Base-by-base conservation (phyloP, 2,113 vertebrate genomes). In the Scomber scombrus region DNA sequence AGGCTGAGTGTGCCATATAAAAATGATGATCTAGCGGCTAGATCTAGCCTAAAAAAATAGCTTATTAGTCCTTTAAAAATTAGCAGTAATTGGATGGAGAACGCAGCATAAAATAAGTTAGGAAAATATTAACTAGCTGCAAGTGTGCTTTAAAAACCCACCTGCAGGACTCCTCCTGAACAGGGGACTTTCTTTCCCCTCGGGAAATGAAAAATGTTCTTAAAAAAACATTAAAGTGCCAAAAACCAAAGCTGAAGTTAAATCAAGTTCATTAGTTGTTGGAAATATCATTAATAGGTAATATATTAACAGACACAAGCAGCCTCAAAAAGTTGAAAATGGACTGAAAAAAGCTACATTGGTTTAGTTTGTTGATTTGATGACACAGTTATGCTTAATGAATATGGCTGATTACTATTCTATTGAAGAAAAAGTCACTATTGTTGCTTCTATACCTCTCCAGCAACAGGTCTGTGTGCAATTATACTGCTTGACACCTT, bases 271-370 rank as follows among this genome's bases (percentile, higher is more conserved):
- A 77, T 77, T 71, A 81, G 73, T 73, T 51, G 43, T 52, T 72
- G 73, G 68, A 85, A 85, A 77, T 81, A 61, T 51, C 31, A 3
- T 40, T 72, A 81, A 67, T 76, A 60, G 52, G 55, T 50, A 21
- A 26, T 12, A 60, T 40, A 40, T 40, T 40, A 57, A 40, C 3
- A 8, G 26, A 19, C 34, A 23, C 1, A n/a, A 46, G 75, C 23
- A 60, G 46, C 9, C 23, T 61, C 13, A 3, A 16, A 21, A 54
- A 66, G 29, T 31, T 66, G 65, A 34, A 70, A 60, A 79, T n/a
- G 23, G 47, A 69, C 31, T 75, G 64, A 40, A 34, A 65, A 78
- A 69, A 52, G 21, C 2, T 10, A 3, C 11, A 51, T 52, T 6
- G 29, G 26, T 16, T 31, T 6, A 61, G 11, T 45, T 16, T 65